Conservation (phyloP, 53 echinoderm and acorn worm genomes). For the Arbacia lixula region DNA sequence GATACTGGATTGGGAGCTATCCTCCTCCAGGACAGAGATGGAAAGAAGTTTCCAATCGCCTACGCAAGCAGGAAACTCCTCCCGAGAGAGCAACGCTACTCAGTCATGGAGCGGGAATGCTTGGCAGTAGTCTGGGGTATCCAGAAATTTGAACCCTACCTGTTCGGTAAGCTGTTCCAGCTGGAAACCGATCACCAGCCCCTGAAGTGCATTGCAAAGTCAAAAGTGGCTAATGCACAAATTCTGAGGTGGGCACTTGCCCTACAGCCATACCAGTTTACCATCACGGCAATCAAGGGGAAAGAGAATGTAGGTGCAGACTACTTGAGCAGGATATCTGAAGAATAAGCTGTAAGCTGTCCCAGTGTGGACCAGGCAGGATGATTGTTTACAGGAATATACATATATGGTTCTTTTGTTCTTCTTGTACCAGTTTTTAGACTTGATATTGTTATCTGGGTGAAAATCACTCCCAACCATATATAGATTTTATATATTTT, state of each 20-base stretch:
- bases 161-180: slow-evolving; percentile 52
- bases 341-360: no score
- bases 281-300: slow-evolving; percentile 53
- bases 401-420: no score
- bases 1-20: slow-evolving; percentile 28
- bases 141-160: slow-evolving; percentile 59
- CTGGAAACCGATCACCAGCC: slow-evolving; percentile 66
- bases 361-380: no score
- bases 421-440: no score
- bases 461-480: no score
- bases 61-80: slow-evolving; percentile 64
- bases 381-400: no score
- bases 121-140: slow-evolving; percentile 71
- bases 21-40: slow-evolving; percentile 39
- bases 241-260: slow-evolving; percentile 74
- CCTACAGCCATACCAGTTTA: slow-evolving; percentile 55
- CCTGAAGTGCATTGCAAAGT: slow-evolving; percentile 48
- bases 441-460: no score
- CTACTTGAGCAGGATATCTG: no score
- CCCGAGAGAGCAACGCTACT: slow-evolving; percentile 53
- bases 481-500: no score
- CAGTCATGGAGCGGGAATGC: slow-evolving; percentile 63
- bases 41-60: slow-evolving; percentile 41
- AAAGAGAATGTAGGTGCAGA: slow-evolving; percentile 74
- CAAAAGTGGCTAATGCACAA: slow-evolving; percentile 44